A percentile compares a stretch with the other conserved stretches of the same genome.
Evolutionary conservation across 2,113 vertebrate genomes (phyloP).

Genomic region (Catharus bicknelli): DNA sequence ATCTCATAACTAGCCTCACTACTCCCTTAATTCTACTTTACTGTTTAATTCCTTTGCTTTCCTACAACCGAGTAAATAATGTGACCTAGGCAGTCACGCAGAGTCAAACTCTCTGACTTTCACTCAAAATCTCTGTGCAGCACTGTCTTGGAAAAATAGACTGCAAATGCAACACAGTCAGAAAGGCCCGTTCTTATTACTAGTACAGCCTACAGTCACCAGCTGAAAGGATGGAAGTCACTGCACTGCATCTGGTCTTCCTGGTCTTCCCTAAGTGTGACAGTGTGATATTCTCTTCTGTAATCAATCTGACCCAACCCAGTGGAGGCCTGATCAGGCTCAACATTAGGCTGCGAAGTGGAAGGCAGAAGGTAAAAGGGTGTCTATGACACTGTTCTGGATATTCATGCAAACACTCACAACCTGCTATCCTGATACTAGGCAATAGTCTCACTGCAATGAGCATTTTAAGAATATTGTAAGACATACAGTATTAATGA

Average conservation of each 20-base stretch:
- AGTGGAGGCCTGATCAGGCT: neutral
- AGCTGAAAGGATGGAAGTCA: neutral
- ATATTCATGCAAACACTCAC: neutral
- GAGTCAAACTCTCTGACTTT: neutral
- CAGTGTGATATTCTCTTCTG: neutral
- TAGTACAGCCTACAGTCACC: neutral
- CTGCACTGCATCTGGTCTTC: neutral
- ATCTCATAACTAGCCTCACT: neutral
- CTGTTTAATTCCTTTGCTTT: neutral
- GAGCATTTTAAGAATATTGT: fast-evolving
- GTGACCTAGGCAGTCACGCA: neutral
- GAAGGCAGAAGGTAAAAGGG: neutral
- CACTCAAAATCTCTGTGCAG: neutral
- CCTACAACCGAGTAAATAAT: neutral
- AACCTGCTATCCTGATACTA: neutral
- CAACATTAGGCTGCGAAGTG: neutral
- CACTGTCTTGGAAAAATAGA: neutral
- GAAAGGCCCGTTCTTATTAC: neutral
- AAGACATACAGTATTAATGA: fast-evolving
- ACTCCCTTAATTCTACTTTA: neutral
- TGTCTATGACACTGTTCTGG: neutral
- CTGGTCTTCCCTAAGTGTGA: neutral
- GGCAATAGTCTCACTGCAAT: fast-evolving
- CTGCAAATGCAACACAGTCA: neutral
- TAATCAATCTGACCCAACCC: neutral